These are phyloP conservation scores for Arenicola marina DNA, from an alignment of 2,888 invertebrate genomes.

Conservation along the genomic window DNA sequence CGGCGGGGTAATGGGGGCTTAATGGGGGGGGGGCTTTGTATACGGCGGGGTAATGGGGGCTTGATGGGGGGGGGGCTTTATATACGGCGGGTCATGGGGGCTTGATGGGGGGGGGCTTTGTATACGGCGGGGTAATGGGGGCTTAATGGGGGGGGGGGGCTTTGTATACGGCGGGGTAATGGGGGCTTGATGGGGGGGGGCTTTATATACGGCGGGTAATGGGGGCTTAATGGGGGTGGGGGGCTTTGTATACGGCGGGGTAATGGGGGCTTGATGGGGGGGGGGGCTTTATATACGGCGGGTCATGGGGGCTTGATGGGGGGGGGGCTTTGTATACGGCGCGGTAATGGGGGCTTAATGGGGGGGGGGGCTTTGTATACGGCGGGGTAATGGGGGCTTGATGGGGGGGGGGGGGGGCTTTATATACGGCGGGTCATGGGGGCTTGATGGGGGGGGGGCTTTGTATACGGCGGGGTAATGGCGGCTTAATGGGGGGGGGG, in stretches of 20 bases:
- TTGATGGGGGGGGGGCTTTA: background rate
- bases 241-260: background rate
- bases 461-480: constrained; percentile 1
- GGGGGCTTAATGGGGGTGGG: background rate
- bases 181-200: background rate
- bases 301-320: background rate
- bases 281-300: no score
- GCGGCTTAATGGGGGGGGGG: background rate
- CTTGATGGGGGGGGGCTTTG: background rate
- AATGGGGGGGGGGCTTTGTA: background rate
- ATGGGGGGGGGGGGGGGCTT: background rate
- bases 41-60: background rate
- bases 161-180: constrained; percentile 1
- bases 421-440: background rate
- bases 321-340: background rate
- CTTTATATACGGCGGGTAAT: background rate
- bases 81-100: background rate
- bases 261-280: background rate
- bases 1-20: background rate
- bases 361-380: background rate
- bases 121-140: background rate
- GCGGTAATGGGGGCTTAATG: background rate
- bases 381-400: background rate
- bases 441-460: background rate
- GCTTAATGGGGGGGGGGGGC: background rate